Evolutionary conservation across 2,888 invertebrate genomes (phyloP).

Genomic region (Hydroisotoma schaefferi): DNA sequence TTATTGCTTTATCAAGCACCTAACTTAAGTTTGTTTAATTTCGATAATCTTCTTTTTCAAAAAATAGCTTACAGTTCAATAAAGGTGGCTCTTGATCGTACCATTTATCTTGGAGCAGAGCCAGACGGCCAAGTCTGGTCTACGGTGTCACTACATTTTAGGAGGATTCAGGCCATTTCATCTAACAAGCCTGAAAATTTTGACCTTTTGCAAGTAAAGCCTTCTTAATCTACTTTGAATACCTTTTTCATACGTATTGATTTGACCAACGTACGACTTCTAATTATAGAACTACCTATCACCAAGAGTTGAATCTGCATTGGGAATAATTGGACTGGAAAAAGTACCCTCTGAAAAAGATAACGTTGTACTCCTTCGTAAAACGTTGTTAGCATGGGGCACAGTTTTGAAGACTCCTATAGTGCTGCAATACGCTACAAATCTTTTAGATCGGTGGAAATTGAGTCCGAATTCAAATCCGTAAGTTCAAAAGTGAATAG

Average conservation of each 20-base stretch:
- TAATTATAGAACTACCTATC: slow-evolving; percentile 4
- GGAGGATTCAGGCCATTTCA: slow-evolving; percentile 2
- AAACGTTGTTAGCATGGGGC: not conserved
- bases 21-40: not conserved
- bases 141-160: not conserved
- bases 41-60: not conserved
- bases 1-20: not conserved
- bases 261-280: not conserved
- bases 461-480: not conserved
- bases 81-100: slow-evolving; percentile 2
- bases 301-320: not conserved
- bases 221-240: not conserved
- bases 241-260: not conserved
- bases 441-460: not conserved
- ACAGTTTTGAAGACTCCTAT: not conserved
- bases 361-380: not conserved
- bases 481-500: not conserved
- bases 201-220: not conserved
- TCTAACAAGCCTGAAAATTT: too few species aligned
- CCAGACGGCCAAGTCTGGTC: slow-evolving; percentile 2
- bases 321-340: not conserved
- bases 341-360: not conserved
- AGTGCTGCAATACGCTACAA: not conserved
- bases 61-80: slow-evolving; percentile 1
- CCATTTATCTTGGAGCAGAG: not conserved